These are phyloP conservation scores for Andrena marginata DNA, from an alignment of 2,888 invertebrate species.

Conservation along the genomic window DNA sequence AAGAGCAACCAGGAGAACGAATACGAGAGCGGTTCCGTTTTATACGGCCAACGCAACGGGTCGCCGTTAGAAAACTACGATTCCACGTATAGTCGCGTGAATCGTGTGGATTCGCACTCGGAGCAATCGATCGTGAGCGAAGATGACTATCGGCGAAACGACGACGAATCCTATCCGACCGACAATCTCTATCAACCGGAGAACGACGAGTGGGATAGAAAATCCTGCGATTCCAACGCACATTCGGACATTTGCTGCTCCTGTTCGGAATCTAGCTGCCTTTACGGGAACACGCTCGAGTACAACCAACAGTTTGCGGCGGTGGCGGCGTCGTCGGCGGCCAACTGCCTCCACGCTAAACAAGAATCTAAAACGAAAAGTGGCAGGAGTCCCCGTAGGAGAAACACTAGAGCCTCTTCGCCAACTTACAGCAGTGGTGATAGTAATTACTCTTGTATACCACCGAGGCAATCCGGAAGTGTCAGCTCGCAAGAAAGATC, in stretches of 20 bases:
- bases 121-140: conserved; percentile 78
- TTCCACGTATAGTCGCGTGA: conserved; percentile 35
- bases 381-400: conserved; percentile 81
- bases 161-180: conserved; percentile 77
- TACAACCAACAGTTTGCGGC: conserved; percentile 75
- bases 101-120: conserved; percentile 73
- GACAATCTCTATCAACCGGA: conserved; percentile 78
- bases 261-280: conserved; percentile 83
- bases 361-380: conserved; percentile 78
- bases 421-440: conserved; percentile 84
- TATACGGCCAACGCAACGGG: conserved; percentile 83
- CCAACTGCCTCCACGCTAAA: conserved; percentile 72
- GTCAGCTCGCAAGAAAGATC: conserved; percentile 82
- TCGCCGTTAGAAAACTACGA: conserved; percentile 76
- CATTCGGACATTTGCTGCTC: conserved; percentile 84
- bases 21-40: conserved; percentile 83
- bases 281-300: conserved; percentile 83
- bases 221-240: conserved; percentile 84
- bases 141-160: conserved; percentile 82
- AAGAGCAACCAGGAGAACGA: conserved; percentile 83
- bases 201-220: conserved; percentile 84
- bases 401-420: conserved; percentile 79
- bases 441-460: conserved; percentile 84
- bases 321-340: conserved; percentile 60
- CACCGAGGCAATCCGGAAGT: conserved; percentile 80